A percentile compares a stretch with the other conserved stretches of the same genome.
Conservation (phyloP, 2,113 vertebrate genomes). For the Chaetodon trifascialis region DNA sequence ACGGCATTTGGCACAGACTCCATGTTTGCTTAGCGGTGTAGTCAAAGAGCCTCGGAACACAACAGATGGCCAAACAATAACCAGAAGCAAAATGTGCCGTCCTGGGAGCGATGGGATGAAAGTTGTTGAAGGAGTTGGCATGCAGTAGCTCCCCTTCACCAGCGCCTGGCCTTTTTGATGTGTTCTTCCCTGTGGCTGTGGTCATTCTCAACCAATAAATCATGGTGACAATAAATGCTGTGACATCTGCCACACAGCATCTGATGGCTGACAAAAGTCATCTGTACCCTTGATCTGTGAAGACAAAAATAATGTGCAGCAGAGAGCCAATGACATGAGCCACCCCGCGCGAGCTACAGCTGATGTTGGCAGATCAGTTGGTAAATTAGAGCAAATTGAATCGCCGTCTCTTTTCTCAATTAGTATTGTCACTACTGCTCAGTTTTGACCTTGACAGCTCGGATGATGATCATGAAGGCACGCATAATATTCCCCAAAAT, state of each 20-base stretch:
- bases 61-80: conserved; percentile 81
- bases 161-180: conserved; percentile 63
- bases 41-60: conserved; percentile 53
- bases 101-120: conserved; percentile 67
- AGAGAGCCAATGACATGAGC: conserved; percentile 52
- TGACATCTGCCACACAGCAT: conserved; percentile 82
- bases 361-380: conserved; percentile 50
- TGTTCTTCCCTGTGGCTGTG: conserved; percentile 73
- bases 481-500: neutral
- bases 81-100: conserved; percentile 71
- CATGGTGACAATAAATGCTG: conserved; percentile 78
- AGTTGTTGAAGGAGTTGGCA: conserved; percentile 73
- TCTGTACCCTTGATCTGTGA: conserved; percentile 74
- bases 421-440: conserved; percentile 50
- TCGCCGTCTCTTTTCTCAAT: conserved; percentile 42
- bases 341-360: conserved; percentile 21
- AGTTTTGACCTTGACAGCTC: conserved; percentile 60
- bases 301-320: conserved; percentile 54
- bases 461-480: conserved; percentile 4
- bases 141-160: conserved; percentile 54
- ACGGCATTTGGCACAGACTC: conserved; percentile 58
- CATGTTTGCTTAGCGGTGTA: conserved; percentile 62
- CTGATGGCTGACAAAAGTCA: conserved; percentile 80
- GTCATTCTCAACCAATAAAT: conserved; percentile 78
- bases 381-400: conserved; percentile 63